Evolutionary conservation across 2,113 vertebrate species (phyloP), one percentile per base, ranked within the genome.

Genomic region (Kryptolebias marmoratus): DNA sequence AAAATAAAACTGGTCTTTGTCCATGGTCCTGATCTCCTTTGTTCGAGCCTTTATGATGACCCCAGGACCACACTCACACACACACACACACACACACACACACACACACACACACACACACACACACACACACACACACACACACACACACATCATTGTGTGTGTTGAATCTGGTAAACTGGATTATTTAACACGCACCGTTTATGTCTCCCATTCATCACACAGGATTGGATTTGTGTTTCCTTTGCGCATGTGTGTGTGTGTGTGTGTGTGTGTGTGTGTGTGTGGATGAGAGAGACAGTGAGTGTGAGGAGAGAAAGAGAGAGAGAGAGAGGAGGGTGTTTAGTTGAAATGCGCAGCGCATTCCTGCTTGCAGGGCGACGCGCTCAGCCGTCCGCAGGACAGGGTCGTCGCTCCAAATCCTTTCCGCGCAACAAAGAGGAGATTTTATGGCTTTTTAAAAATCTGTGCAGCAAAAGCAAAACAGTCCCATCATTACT

Each of bases 341-440:
- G 67, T n/a, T 7, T 75, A 79, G 73, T 88, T 88, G 85, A 85
- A 74, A 89, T 91, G 84, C 84, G 53, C 59, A 61, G 76, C 52
- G 68, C 89, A 87, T 89, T 87, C 79, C 80, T 80, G 73, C 30
- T 65, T 69, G 50, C 74, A 82, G 64, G 76, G 58, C 67, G 64
- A 72, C 39, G 79, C 47, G 75, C 79, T 62, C 50, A 59, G 64
- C 69, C 58, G 55, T 75, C 66, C 58, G 61, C 71, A 30, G 68
- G 44, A 48, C 72, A 47, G 60, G 59, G 36, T 9, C 18, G 62
- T 53, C 16, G 16, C 57, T 71, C 56, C 16, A 55, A 57, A 72
- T 59, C 5, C 44, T 60, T 59, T 30, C 2, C 31, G 5, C 18
- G 22, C 39, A 10, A 5, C 5, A 42, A 5, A 36, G 11, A 55